Conservation (phyloP, 2,888 invertebrate species). For the Agrenia bidenticulata region DNA sequence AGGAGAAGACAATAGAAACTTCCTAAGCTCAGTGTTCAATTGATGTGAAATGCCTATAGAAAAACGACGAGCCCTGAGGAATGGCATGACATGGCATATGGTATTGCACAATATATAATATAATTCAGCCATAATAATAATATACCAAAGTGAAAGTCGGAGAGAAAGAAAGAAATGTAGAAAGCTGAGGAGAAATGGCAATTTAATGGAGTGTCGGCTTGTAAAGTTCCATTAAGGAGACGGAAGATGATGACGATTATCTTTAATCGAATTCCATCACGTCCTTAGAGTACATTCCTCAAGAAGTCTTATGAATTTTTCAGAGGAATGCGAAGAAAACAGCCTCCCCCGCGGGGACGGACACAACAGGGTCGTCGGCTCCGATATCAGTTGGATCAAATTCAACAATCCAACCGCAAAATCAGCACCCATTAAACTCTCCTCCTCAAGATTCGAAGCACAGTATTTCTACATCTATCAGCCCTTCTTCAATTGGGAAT, state of each 20-base stretch:
- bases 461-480: background rate
- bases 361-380: no score
- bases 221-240: no score
- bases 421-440: background rate
- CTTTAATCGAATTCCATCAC: slow-evolving; percentile 16
- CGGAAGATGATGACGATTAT: background rate
- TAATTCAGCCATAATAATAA: no score
- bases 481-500: slow-evolving; percentile 14
- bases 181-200: no score
- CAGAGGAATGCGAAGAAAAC: slow-evolving; percentile 11
- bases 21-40: no score
- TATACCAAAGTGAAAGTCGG: no score
- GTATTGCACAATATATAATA: no score
- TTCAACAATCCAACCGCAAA: background rate
- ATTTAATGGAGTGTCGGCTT: no score
- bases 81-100: no score
- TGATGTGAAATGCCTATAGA: no score
- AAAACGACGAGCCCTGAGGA: no score
- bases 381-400: background rate
- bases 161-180: background rate
- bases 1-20: no score
- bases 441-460: background rate
- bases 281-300: background rate
- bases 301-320: background rate
- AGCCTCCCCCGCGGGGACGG: background rate